A percentile compares a stretch with the other conserved stretches of the same genome.
Evolutionary conservation across 92 coral and sea anemone genomes (phyloP).

Genomic region (Epizoanthus stellaris): DNA sequence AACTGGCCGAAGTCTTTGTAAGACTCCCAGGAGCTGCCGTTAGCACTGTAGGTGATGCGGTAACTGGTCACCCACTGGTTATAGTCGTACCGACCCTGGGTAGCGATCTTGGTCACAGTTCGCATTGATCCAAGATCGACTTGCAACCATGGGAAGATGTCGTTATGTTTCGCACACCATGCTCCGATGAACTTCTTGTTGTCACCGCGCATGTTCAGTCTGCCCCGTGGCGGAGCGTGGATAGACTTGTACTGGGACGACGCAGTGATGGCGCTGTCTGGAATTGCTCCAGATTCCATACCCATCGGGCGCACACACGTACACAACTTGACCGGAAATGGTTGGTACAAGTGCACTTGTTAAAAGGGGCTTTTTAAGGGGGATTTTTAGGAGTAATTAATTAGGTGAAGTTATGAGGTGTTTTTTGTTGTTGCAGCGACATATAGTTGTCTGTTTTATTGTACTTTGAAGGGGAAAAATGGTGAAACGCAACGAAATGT

Average conservation of each 20-base stretch:
- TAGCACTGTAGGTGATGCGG: neutral
- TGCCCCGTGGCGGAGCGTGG: neutral
- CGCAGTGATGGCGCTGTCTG: neutral
- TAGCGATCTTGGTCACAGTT: constrained; percentile 7
- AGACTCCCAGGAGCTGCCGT: neutral
- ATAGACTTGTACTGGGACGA: neutral
- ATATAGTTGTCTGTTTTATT: too few species aligned
- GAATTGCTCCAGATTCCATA: constrained; percentile 4
- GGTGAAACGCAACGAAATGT: too few species aligned
- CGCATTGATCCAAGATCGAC: neutral
- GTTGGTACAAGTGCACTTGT: too few species aligned
- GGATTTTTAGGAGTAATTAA: too few species aligned
- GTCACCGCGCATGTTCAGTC: constrained; percentile 7
- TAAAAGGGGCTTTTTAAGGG: too few species aligned
- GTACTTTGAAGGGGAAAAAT: too few species aligned
- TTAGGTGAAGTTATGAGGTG: too few species aligned
- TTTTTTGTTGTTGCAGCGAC: too few species aligned
- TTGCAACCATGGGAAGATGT: constrained; percentile 4
- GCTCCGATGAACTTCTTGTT: neutral
- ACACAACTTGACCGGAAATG: neutral
- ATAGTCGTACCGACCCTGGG: neutral
- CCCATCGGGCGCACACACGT: neutral
- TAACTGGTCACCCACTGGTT: constrained; percentile 7
- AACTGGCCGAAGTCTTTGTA: neutral
- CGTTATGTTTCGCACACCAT: neutral